phyloP scores from a whole-genome alignment of 2,113 vertebrate genomes.

The Mungos mungo region DNA sequence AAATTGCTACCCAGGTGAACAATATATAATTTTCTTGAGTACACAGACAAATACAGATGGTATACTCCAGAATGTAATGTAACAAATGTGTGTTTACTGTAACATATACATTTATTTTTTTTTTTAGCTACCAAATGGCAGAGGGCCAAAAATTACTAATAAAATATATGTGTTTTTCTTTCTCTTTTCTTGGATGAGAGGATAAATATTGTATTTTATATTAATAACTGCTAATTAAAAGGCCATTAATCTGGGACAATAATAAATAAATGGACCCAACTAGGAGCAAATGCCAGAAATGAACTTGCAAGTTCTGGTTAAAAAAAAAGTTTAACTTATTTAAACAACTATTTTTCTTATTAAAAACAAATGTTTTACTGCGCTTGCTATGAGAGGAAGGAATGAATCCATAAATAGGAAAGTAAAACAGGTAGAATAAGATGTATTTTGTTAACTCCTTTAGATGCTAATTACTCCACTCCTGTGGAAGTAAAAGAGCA shows the following conservation, averaged over 20 bases:
- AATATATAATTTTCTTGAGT: slow-evolving; percentile 74
- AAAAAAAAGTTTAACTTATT: slow-evolving; percentile 41
- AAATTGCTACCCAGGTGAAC: slow-evolving; percentile 76
- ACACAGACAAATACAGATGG: slow-evolving; percentile 68
- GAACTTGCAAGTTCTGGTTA: slow-evolving; percentile 68
- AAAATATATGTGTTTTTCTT: slow-evolving; percentile 79
- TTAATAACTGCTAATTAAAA: slow-evolving; percentile 84
- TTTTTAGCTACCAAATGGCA: slow-evolving; percentile 79
- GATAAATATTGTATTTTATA: slow-evolving; percentile 80
- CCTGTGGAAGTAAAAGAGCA: neutral
- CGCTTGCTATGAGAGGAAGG: slow-evolving; percentile 47
- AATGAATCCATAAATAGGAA: slow-evolving; percentile 57
- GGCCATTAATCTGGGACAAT: slow-evolving; percentile 74
- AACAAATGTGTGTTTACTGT: slow-evolving; percentile 63
- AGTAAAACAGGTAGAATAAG: slow-evolving; percentile 39
- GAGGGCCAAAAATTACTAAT: slow-evolving; percentile 80
- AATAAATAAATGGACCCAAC: slow-evolving; percentile 79
- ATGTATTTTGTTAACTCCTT: neutral
- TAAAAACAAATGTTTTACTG: slow-evolving; percentile 83
- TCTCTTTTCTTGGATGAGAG: slow-evolving; percentile 78
- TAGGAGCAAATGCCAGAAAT: slow-evolving; percentile 78
- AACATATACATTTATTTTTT: slow-evolving; percentile 65
- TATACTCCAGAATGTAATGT: slow-evolving; percentile 47
- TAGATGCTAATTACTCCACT: neutral
- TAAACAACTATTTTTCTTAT: slow-evolving; percentile 81